phyloP scores from a whole-genome alignment of 2,797 vertebrate species.

The Karalla daura region DNA sequence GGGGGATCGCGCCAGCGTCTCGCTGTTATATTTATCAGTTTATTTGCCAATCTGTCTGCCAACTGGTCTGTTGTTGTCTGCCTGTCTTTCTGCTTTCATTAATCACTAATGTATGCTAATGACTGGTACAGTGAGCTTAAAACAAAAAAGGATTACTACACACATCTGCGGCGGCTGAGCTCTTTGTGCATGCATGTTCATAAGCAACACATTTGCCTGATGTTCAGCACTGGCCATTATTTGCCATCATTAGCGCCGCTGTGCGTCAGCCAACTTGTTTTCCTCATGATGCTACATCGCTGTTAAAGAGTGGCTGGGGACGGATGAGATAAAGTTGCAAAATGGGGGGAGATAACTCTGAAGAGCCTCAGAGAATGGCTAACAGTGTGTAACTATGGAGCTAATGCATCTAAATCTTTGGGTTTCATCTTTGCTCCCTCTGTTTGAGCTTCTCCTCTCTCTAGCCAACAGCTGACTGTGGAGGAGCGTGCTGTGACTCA shows the following conservation, averaged over 20 bases:
- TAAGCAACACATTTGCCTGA: not conserved
- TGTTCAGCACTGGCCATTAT: conserved; percentile 18
- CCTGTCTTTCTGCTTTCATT: conserved; percentile 19
- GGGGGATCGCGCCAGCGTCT: conserved; percentile 26
- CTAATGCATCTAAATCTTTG: conserved; percentile 41
- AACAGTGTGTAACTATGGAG: conserved; percentile 16
- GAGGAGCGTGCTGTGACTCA: conserved; percentile 47
- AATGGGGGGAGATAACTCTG: conserved; percentile 42
- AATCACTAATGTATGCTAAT: conserved; percentile 42
- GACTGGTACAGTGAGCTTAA: not conserved
- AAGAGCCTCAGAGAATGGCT: conserved; percentile 39
- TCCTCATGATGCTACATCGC: conserved; percentile 28
- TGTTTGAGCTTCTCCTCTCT: conserved; percentile 12
- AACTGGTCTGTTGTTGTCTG: not conserved
- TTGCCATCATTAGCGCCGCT: conserved; percentile 23
- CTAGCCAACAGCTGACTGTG: conserved; percentile 44
- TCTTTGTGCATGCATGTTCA: conserved; percentile 23
- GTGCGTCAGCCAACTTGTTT: conserved; percentile 31
- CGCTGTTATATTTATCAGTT: conserved; percentile 39
- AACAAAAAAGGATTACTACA: conserved; percentile 23
- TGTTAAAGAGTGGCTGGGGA: conserved; percentile 29
- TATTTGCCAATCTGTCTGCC: conserved; percentile 25
- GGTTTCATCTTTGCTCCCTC: conserved; percentile 35
- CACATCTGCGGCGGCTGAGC: conserved; percentile 1
- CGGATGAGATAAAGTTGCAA: conserved; percentile 37